These are phyloP conservation scores for Rhingia rostrata DNA, from an alignment of 2,888 invertebrate species.

Conservation along the genomic window DNA sequence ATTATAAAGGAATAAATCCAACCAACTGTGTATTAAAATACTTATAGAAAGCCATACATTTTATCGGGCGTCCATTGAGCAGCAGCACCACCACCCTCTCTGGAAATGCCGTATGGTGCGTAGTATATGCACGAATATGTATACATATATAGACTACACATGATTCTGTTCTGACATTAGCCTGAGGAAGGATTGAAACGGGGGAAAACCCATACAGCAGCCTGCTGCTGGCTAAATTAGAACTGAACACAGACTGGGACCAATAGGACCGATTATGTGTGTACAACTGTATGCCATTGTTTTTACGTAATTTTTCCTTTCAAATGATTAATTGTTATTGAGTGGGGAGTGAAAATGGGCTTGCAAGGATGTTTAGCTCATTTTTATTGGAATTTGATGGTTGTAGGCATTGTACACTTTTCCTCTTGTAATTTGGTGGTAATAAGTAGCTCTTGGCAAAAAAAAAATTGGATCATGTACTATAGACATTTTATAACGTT, in stretches of 20 bases:
- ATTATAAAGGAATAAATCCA: conserved; percentile 75
- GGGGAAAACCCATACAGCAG: conserved; percentile 22
- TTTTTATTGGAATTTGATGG: conserved; percentile 35
- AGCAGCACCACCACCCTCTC: conserved; percentile 52
- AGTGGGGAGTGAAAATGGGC: conserved; percentile 61
- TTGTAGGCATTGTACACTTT: not conserved
- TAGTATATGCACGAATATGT: not conserved
- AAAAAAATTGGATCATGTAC: not conserved
- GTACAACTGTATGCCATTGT: conserved; percentile 56
- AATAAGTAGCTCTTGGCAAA: conserved; percentile 5
- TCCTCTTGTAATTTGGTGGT: not conserved
- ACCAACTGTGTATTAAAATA: conserved; percentile 74
- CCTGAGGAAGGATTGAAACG: conserved; percentile 52
- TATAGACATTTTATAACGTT: not conserved
- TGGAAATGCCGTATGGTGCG: conserved; percentile 26
- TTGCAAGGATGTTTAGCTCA: conserved; percentile 35
- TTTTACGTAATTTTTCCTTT: conserved; percentile 71
- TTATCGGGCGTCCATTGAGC: conserved; percentile 61
- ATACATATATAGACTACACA: conserved; percentile 17
- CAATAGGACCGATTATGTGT: conserved; percentile 59
- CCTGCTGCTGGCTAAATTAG: conserved; percentile 69
- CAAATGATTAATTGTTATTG: conserved; percentile 71
- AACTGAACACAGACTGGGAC: conserved; percentile 47
- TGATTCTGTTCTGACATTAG: conserved; percentile 63
- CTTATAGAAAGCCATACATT: conserved; percentile 73